Conservation (phyloP, 2,888 invertebrate species). For the Lagria hirta region DNA sequence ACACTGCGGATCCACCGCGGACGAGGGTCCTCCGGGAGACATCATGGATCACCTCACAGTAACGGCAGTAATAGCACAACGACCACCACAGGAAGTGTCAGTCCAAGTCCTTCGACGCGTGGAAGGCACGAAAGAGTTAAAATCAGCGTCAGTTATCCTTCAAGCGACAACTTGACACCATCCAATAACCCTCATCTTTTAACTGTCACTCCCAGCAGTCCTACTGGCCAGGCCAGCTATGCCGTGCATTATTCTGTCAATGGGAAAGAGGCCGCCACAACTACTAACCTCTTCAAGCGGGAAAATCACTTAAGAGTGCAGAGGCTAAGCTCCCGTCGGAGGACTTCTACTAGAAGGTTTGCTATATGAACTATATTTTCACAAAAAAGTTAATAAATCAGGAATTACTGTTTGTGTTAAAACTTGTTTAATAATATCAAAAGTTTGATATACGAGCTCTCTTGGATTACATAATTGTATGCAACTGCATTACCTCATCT, state of each 20-base stretch:
- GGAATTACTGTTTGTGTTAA: no score
- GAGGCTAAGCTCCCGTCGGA: conserved; percentile 38
- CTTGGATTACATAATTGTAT: no score
- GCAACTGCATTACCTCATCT: no score
- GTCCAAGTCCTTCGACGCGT: conserved; percentile 61
- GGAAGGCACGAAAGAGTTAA: conserved; percentile 76
- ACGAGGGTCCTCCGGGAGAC: conserved; percentile 62
- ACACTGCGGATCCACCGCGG: conserved; percentile 91
- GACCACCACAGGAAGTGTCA: conserved; percentile 66
- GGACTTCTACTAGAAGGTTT: conserved; percentile 50
- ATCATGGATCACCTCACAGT: conserved; percentile 66
- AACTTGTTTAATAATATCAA: no score
- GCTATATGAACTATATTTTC: no score
- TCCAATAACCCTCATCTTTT: conserved; percentile 46
- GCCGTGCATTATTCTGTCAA: conserved; percentile 70
- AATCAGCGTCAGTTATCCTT: conserved; percentile 84
- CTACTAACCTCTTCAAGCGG: conserved; percentile 53
- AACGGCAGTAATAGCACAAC: conserved; percentile 71
- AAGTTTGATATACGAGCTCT: no score
- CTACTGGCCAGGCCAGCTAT: conserved; percentile 54
- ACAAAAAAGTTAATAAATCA: no score
- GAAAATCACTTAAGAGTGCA: conserved; percentile 64
- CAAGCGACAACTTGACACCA: conserved; percentile 64
- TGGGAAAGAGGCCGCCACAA: conserved; percentile 63
- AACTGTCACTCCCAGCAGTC: conserved; percentile 52